Base-by-base conservation (phyloP, 1,140 invertebrate species). In the Halesus radiatus region DNA sequence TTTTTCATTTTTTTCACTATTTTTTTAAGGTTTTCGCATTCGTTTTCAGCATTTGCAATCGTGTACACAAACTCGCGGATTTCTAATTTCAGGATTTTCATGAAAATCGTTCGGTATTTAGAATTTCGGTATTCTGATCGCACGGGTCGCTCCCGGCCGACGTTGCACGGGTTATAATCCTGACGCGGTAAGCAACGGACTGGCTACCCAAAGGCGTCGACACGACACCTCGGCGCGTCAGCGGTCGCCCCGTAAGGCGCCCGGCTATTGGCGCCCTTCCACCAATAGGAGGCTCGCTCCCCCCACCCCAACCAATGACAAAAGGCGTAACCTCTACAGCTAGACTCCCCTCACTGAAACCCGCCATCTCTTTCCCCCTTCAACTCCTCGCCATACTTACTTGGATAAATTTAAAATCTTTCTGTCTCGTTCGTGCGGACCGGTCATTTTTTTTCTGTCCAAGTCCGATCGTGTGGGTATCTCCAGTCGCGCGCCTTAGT, bases 171-270 rank as follows among this genome's bases (percentile, higher is more conserved):
- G 78, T 79, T 79, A 72, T 56, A 79, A 86, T 85, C 86, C 86
- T 85, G 85, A 86, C 86, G 86, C 86, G 84, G 86, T 85, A 85
- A 85, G 85, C 85, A 85, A 85, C 85, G 85, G 85, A 85, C 84
- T 79, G 81, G 45, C 50, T 82, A 22, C 53, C 54, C 52, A 23
- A 76, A 83, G 83, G 84, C 83, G 85, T 83, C 83, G 84, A 58
- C 66, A 53, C 52, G 32, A 84, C 80, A 80, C 76, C 78, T 76
- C 78, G 18, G 37, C 78, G 72, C 84, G 84, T 86, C 87, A 86
- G 84, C 85, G 86, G 85, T 86, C 86, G 86, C 87, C 86, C 86
- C 86, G 87, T 86, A 87, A 87, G 88, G 87, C 89, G 88, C 90
- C 85, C 87, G 89, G 88, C 89, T 87, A 88, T 86, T 87, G 88